Conservation (phyloP, 2,797 vertebrate species). For the Scolopax bukidnonensis region DNA sequence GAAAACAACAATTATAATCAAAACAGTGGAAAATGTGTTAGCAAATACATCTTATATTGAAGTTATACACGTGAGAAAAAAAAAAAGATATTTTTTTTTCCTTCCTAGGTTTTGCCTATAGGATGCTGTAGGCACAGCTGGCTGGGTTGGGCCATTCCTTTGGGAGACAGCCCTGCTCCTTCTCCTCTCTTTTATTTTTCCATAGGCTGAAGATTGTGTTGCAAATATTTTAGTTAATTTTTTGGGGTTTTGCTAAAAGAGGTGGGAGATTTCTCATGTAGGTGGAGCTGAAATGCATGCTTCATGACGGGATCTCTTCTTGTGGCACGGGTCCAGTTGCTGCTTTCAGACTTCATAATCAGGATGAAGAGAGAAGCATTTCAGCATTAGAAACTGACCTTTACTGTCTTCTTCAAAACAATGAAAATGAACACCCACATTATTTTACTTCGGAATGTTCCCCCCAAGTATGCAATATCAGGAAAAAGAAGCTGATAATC, state of each 20-base stretch:
- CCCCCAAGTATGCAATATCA: background rate
- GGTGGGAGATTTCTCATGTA: background rate
- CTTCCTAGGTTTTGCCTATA: background rate
- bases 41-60: background rate
- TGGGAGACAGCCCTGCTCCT: background rate
- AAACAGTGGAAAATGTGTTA: background rate
- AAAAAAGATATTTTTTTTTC: background rate
- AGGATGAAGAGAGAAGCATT: constrained; percentile 7
- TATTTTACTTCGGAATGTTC: constrained; percentile 6
- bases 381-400: constrained; percentile 40
- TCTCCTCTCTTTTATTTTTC: background rate
- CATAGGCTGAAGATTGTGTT: background rate
- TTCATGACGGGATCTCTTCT: background rate
- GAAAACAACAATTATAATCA: background rate
- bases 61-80: background rate
- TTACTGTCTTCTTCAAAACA: constrained; percentile 36
- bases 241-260: background rate
- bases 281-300: background rate
- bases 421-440: constrained; percentile 27
- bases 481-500: background rate
- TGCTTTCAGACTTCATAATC: background rate
- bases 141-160: background rate
- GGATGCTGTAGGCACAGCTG: background rate
- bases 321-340: background rate
- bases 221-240: background rate